phyloP scores from a whole-genome alignment of 1,140 invertebrate species.

The Metaphire vulgaris region DNA sequence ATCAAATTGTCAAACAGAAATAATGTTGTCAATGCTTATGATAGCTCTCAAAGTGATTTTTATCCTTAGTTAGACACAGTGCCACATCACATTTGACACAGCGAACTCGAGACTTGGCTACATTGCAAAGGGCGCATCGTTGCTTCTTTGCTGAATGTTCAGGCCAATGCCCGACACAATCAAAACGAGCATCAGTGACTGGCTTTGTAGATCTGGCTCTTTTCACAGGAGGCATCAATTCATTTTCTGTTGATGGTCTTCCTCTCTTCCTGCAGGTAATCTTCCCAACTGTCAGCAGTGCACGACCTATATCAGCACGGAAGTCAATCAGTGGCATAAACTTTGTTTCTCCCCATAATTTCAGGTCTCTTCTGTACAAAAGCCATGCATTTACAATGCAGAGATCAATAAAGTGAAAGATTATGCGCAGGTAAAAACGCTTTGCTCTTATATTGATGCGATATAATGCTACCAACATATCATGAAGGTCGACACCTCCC shows the following conservation, averaged over 20 bases:
- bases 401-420: constrained; percentile 39
- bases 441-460: constrained; percentile 38
- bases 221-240: background rate
- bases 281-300: background rate
- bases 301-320: background rate
- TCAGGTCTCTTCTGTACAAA: constrained; percentile 34
- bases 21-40: too few relatives aligned
- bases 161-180: background rate
- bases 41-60: too few relatives aligned
- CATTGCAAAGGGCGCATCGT: background rate
- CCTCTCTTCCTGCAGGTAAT: background rate
- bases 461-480: constrained; percentile 36
- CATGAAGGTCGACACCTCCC: constrained; percentile 48
- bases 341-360: constrained; percentile 1
- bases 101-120: background rate
- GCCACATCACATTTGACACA: background rate
- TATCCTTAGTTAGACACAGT: background rate
- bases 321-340: background rate
- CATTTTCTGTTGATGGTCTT: background rate
- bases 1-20: too few relatives aligned
- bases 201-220: background rate
- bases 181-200: background rate
- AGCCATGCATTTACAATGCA: constrained; percentile 43
- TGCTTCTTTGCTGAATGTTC: background rate
- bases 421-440: constrained; percentile 40